Evolutionary conservation across 2,888 invertebrate genomes (phyloP), one percentile per base, ranked within the genome.

Genomic region (Platycnemis pennipes): DNA sequence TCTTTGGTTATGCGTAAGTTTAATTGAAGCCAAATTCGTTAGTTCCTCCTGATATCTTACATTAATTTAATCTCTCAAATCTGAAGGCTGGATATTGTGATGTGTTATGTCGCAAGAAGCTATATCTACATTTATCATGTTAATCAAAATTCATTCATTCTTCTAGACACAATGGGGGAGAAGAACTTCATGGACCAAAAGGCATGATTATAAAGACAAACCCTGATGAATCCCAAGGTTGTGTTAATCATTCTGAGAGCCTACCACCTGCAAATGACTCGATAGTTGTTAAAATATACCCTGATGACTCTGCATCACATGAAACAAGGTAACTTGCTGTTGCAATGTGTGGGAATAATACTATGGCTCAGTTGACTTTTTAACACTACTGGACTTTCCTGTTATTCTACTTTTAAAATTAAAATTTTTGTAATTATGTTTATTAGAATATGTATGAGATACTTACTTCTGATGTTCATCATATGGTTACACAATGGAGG

Each of bases 151-250:
- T 45, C 94, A 53, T 94, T 45, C 89, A 94, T 94, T 94, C 94
- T 86, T 77, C 85, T 69, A 91, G 91, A 44, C 19, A 91, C n/a
- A 63, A 44, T 63, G 94, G 89, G 95, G 96, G 98, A 97, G 97
- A 97, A 97, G 98, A 98, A 96, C 97, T 98, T 96, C 97, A 97
- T 96, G 98, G 98, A 94, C 97, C 98, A 96, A 97, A 97, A 96
- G 98, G 98, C 96, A 97, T 98, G 97, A 98, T 98, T 95, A 98
- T 97, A 95, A 97, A 98, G 95, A 98, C 97, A 96, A 98, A 98
- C 96, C 97, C 98, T 89, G 98, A 98, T 95, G 97, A 97, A 95
- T 63, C 91, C 13, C 91, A 91, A n/a, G 44, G 42, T 42, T 91
- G 91, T 69, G 91, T 63, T 44, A 63, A 91, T 37, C 26, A 91